A percentile compares a stretch with the other conserved stretches of the same genome.
Conservation (phyloP, 2,113 vertebrate species). For the Rhabdomys dilectus region DNA sequence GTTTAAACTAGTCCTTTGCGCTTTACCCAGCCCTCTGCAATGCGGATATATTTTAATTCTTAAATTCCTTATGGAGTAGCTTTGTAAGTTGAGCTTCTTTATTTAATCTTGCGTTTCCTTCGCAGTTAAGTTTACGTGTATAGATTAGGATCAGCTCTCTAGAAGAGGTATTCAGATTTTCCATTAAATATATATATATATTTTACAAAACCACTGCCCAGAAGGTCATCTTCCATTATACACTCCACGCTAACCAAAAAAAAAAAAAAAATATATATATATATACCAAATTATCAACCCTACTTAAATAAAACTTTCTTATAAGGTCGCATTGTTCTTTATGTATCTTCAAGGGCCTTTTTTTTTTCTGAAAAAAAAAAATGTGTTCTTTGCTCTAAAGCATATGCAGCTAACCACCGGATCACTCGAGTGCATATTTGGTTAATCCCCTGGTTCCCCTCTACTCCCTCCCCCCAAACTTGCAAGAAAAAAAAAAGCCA, state of each 20-base stretch:
- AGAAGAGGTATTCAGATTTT: constrained; percentile 81
- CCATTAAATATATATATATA: constrained; percentile 65
- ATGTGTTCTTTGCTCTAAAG: constrained; percentile 63
- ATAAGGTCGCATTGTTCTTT: constrained; percentile 41
- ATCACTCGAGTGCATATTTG: constrained; percentile 77
- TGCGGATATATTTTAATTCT: constrained; percentile 89
- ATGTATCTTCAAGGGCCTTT: constrained; percentile 49
- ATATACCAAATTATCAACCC: constrained; percentile 69
- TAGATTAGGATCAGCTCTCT: constrained; percentile 69
- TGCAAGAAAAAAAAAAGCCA: constrained; percentile 63
- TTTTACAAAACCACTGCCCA: constrained; percentile 76
- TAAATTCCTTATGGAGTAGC: constrained; percentile 76
- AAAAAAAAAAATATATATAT: constrained; percentile 20
- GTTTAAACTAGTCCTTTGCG: constrained; percentile 83
- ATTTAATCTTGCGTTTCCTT: constrained; percentile 67
- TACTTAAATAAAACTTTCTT: constrained; percentile 84
- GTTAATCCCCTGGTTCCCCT: constrained; percentile 75
- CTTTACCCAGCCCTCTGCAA: constrained; percentile 86
- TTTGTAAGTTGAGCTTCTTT: constrained; percentile 71
- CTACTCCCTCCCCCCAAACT: constrained; percentile 78
- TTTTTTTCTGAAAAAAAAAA: neutral
- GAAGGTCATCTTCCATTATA: constrained; percentile 84
- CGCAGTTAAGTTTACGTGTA: constrained; percentile 77
- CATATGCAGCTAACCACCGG: constrained; percentile 61
- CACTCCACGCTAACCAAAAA: constrained; percentile 42